Percentiles rank a stretch among this genome's conserved stretches.
Conservation (phyloP, 53 echinoderm and acorn worm species). For the Antedon mediterranea region DNA sequence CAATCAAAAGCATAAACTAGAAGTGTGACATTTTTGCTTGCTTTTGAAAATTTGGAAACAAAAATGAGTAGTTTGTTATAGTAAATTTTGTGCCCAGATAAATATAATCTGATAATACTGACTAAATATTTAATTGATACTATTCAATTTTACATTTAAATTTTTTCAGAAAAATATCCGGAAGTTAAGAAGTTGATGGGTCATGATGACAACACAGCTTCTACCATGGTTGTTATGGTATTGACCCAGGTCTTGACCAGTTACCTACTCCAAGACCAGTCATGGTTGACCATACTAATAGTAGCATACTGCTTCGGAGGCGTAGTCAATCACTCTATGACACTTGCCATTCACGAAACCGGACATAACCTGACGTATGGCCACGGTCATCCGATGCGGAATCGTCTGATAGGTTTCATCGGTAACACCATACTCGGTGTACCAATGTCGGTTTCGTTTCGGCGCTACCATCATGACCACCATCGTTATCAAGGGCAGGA, state of each 20-base stretch:
- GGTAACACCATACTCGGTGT: conserved; percentile 9
- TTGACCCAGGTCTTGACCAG: neutral
- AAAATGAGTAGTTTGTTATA: too few species aligned
- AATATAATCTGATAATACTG: too few species aligned
- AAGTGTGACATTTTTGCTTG: too few species aligned
- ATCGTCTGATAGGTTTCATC: neutral
- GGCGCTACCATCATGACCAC: conserved; percentile 2
- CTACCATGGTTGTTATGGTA: neutral
- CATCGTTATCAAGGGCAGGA: conserved; percentile 2
- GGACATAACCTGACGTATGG: neutral
- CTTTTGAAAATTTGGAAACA: too few species aligned
- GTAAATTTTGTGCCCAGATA: too few species aligned
- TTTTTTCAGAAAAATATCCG: conserved; percentile 4
- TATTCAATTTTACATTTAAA: too few species aligned
- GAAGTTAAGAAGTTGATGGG: conserved; percentile 8
- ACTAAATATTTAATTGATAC: too few species aligned
- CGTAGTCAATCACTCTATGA: conserved; percentile 2
- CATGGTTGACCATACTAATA: neutral
- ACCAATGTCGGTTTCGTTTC: conserved; percentile 4
- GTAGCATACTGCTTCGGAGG: conserved; percentile 8
- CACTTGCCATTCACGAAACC: conserved; percentile 2
- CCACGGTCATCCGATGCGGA: conserved; percentile 5
- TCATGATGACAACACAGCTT: neutral
- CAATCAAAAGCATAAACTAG: too few species aligned
- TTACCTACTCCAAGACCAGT: neutral